Conservation (phyloP, 2,888 invertebrate genomes). For the Corbicula japonica region DNA sequence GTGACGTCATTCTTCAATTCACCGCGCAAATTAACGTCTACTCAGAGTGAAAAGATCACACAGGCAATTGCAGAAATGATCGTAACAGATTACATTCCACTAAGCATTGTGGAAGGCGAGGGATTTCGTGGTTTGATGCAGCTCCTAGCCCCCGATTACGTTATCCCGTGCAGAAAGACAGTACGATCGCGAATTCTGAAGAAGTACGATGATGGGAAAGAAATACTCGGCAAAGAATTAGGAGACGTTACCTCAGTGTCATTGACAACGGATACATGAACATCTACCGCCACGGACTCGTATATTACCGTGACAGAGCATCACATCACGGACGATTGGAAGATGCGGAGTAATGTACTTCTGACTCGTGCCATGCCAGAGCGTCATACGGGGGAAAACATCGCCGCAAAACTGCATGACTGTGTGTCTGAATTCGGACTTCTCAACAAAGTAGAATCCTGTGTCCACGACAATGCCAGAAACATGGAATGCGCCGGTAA, state of each 20-base stretch:
- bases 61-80: too few relatives aligned
- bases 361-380: constrained; percentile 25
- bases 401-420: background rate
- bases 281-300: constrained; percentile 29
- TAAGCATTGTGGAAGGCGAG: constrained; percentile 7
- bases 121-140: too few relatives aligned
- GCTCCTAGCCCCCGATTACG: constrained; percentile 27
- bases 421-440: constrained; percentile 32
- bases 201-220: constrained; percentile 15
- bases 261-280: constrained; percentile 33
- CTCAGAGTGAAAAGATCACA: too few relatives aligned
- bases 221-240: constrained; percentile 1
- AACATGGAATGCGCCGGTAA: constrained; percentile 38
- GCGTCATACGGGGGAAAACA: constrained; percentile 16
- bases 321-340: constrained; percentile 5
- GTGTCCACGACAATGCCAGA: constrained; percentile 44
- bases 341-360: constrained; percentile 12
- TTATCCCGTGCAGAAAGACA: constrained; percentile 18
- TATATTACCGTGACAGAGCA: constrained; percentile 41
- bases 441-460: constrained; percentile 13
- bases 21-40: too few relatives aligned
- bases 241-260: constrained; percentile 1
- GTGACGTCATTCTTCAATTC: too few relatives aligned
- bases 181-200: constrained; percentile 23
- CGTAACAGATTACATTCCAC: constrained; percentile 10